Percentiles rank a stretch among this genome's conserved stretches.
Evolutionary conservation across 2,888 invertebrate species (phyloP).

Genomic region (Apamea monoglypha): DNA sequence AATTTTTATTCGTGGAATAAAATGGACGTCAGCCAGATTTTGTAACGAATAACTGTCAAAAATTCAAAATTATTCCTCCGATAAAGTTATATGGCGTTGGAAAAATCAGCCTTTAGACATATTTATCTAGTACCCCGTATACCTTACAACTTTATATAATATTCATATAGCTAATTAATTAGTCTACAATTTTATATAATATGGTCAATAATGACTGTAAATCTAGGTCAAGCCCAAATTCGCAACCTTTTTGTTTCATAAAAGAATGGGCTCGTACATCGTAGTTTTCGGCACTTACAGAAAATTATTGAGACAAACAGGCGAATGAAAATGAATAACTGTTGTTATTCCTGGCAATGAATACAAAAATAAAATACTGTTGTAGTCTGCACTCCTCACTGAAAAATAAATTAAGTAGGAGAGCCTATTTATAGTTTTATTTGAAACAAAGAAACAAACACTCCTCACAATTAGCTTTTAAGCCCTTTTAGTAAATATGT

Average conservation of each 20-base stretch:
- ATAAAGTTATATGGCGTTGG: too few relatives aligned
- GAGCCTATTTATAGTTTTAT: not conserved
- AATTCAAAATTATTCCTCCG: too few relatives aligned
- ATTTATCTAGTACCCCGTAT: too few relatives aligned
- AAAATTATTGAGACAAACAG: slow-evolving; percentile 45
- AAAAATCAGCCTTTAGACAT: too few relatives aligned
- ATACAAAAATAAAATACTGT: slow-evolving; percentile 30
- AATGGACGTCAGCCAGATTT: too few relatives aligned
- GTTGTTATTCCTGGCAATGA: slow-evolving; percentile 52
- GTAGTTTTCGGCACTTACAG: slow-evolving; percentile 25
- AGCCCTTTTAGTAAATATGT: too few relatives aligned
- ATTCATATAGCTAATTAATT: too few relatives aligned
- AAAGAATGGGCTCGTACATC: slow-evolving; percentile 36
- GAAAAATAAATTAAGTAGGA: slow-evolving; percentile 13
- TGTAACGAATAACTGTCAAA: too few relatives aligned
- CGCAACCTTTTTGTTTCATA: slow-evolving; percentile 3
- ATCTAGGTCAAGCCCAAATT: slow-evolving; percentile 25
- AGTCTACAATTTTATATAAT: not conserved
- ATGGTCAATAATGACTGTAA: slow-evolving; percentile 11
- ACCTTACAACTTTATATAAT: not conserved
- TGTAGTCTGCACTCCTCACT: not conserved
- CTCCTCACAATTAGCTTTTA: not conserved
- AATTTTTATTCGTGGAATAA: too few relatives aligned
- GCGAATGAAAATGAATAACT: slow-evolving; percentile 48
- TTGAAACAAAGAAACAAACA: not conserved